phyloP scores from a whole-genome alignment of 2,888 invertebrate species.

The Ceramica pisi region DNA sequence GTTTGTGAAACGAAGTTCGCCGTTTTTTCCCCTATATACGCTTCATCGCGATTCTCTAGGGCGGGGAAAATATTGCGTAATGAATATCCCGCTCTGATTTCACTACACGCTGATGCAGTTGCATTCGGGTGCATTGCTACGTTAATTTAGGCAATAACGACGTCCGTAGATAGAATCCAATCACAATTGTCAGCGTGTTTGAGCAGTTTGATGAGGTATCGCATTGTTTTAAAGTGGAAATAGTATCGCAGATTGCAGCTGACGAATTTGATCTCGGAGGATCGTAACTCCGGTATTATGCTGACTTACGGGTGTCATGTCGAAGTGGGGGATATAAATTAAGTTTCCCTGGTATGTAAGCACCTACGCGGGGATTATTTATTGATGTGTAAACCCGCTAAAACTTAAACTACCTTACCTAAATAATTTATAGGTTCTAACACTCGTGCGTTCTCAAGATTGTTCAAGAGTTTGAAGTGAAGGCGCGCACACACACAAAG shows the following conservation, averaged over 20 bases:
- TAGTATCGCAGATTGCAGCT: constrained; percentile 55
- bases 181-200: constrained; percentile 52
- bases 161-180: constrained; percentile 47
- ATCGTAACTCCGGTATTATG: constrained; percentile 57
- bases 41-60: constrained; percentile 84
- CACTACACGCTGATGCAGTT: constrained; percentile 64
- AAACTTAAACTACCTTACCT: constrained; percentile 77
- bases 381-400: constrained; percentile 74
- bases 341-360: constrained; percentile 67
- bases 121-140: constrained; percentile 69
- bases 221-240: constrained; percentile 57
- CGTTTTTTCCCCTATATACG: constrained; percentile 84
- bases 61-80: constrained; percentile 82
- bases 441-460: constrained; percentile 74
- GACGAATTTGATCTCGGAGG: constrained; percentile 58
- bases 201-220: constrained; percentile 54
- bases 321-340: constrained; percentile 66
- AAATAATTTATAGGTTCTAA: constrained; percentile 80
- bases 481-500: constrained; percentile 62
- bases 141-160: constrained; percentile 76
- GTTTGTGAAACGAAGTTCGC: constrained; percentile 90
- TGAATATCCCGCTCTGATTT: constrained; percentile 82
- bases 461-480: constrained; percentile 75
- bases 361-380: constrained; percentile 72
- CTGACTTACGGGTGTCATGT: constrained; percentile 49